Evolutionary conservation across 2,797 vertebrate genomes (phyloP).

Genomic region (Molossus molossus): DNA sequence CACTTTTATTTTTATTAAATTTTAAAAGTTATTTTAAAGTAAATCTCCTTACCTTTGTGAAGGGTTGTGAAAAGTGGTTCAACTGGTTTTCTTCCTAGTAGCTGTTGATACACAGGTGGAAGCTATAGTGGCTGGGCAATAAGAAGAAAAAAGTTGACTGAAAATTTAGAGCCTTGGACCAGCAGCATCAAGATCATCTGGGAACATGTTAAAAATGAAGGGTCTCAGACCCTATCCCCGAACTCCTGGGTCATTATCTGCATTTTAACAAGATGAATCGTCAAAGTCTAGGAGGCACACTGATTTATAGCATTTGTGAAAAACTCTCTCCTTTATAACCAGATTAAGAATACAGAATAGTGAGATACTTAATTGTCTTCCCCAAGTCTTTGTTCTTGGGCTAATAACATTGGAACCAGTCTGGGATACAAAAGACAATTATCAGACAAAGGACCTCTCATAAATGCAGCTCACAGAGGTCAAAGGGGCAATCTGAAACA

Average conservation of each 20-base stretch:
- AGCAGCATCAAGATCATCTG: neutral
- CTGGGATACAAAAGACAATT: slow-evolving; percentile 57
- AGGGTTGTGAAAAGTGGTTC: slow-evolving; percentile 42
- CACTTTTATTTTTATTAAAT: slow-evolving; percentile 56
- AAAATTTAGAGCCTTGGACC: slow-evolving; percentile 49
- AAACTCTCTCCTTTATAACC: neutral
- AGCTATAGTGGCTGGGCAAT: neutral
- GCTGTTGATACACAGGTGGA: neutral
- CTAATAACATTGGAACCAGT: slow-evolving; percentile 35
- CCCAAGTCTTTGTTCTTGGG: slow-evolving; percentile 24
- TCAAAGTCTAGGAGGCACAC: neutral
- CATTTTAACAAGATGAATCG: slow-evolving; percentile 54
- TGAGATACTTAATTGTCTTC: slow-evolving; percentile 54
- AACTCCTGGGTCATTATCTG: slow-evolving; percentile 48
- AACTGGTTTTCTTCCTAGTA: neutral
- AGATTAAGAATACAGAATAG: slow-evolving; percentile 29
- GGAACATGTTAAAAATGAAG: slow-evolving; percentile 35
- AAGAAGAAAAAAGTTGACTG: slow-evolving; percentile 39
- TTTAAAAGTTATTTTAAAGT: slow-evolving; percentile 41
- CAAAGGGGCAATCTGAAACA: slow-evolving; percentile 54
- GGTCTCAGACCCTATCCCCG: neutral
- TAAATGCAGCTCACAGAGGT: slow-evolving; percentile 65
- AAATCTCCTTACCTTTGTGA: slow-evolving; percentile 66
- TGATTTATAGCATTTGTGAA: slow-evolving; percentile 23
- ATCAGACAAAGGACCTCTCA: slow-evolving; percentile 30